Evolutionary conservation across 2,113 vertebrate genomes (phyloP).

Genomic region (Sturnira hondurensis): DNA sequence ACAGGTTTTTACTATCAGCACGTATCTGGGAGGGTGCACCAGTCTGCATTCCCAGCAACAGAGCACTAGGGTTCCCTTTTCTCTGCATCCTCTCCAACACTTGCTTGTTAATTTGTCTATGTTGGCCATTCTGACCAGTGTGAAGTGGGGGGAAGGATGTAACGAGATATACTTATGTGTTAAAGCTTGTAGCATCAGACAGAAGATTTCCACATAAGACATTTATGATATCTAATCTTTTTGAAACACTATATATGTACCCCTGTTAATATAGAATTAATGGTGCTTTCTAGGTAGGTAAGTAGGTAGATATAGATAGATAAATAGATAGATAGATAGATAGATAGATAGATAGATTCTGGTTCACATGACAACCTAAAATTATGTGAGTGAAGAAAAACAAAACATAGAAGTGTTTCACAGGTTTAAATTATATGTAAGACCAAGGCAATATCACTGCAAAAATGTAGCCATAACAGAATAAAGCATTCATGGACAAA

Average conservation of each 20-base stretch:
- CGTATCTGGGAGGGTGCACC: background rate
- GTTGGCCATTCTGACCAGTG: no score
- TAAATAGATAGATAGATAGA: background rate
- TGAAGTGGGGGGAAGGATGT: background rate
- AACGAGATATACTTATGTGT: background rate
- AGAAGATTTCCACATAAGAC: background rate
- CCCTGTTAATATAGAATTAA: background rate
- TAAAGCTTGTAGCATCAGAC: background rate
- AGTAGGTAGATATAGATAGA: background rate
- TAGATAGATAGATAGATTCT: background rate
- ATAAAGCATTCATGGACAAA: constrained; percentile 17
- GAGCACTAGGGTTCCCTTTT: no score
- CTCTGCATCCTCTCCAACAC: no score
- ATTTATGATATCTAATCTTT: background rate
- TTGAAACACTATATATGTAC: background rate
- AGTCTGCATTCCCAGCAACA: no score
- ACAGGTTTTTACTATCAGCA: background rate
- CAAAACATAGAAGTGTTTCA: background rate
- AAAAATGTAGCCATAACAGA: background rate
- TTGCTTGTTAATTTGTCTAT: no score
- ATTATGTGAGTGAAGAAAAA: background rate
- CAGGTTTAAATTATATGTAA: constrained; percentile 6
- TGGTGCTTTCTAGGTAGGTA: background rate
- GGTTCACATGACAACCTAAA: constrained; percentile 3
- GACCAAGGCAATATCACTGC: background rate